Evolutionary conservation across 2,888 invertebrate genomes (phyloP), one percentile per base, ranked within the genome.

Genomic region (Acanthosepion esculentum): DNA sequence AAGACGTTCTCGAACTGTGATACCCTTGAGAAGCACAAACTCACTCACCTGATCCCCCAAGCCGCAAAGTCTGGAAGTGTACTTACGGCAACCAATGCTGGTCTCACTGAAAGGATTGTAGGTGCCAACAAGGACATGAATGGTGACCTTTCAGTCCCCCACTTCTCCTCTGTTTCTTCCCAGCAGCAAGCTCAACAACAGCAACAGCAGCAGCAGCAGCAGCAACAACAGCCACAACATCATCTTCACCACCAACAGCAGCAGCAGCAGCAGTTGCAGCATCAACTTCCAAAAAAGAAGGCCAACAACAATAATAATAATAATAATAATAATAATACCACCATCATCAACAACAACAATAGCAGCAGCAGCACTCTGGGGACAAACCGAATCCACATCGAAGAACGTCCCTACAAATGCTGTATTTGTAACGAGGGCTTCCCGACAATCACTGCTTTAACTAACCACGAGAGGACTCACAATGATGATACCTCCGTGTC

Each of bases 351-450:
- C 92, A 92, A 26, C 4, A 92, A 26, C 7, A 92, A 26, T 8
- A 92, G n/a, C 20, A 92, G 50, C 50, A 50, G 29, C 15, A 93
- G n/a, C 50, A 48, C 53, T 26, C n/a, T 93, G 3, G 53, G n/a
- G 48, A 48, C 48, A 2, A 50, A 93, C 53, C 93, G 93, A 48
- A 93, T 93, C 53, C 93, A 93, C n/a, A 93, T 93, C n/a, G 93
- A 93, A 93, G 93, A 93, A 53, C 53, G 93, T 48, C 93, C 93
- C 53, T 93, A 93, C 93, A 93, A 93, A 48, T 93, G 93, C 50
- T 93, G 93, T n/a, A 93, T 93, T 4, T 93, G 93, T 48, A 93
- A 93, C 5, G 93, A 93, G 93, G 93, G 93, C 53, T 93, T 93
- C 93, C 93, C 93, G 26, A 48, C 93, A 93, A 93, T 93, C 50